Evolutionary conservation across 2,113 vertebrate species (phyloP).

Genomic region (Phyllopteryx taeniolatus): DNA sequence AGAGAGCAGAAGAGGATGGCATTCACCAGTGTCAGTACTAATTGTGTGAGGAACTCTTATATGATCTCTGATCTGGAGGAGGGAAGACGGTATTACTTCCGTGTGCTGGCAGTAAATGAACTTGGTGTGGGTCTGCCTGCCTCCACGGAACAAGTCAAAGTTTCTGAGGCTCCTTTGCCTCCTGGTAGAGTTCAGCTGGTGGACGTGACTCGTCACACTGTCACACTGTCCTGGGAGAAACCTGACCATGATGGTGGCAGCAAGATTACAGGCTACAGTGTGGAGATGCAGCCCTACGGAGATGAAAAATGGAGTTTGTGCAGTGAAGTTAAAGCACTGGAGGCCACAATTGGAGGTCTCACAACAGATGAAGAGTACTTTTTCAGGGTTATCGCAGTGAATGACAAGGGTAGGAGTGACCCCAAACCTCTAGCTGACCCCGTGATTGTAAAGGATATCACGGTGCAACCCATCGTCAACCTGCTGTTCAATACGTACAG

Average conservation of each 20-base stretch:
- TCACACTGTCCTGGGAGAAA: slow-evolving; percentile 93
- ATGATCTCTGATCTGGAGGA: slow-evolving; percentile 88
- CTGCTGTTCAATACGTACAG: slow-evolving; percentile 88
- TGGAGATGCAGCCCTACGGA: slow-evolving; percentile 95
- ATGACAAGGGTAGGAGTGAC: slow-evolving; percentile 97
- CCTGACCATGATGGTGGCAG: slow-evolving; percentile 97
- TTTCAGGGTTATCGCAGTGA: slow-evolving; percentile 89
- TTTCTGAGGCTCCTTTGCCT: slow-evolving; percentile 87
- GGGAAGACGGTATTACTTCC: slow-evolving; percentile 91
- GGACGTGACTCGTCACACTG: slow-evolving; percentile 88
- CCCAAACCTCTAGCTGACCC: slow-evolving; percentile 86
- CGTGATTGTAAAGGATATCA: slow-evolving; percentile 91
- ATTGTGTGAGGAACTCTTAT: slow-evolving; percentile 89
- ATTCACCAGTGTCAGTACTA: slow-evolving; percentile 88
- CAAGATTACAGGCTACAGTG: slow-evolving; percentile 90
- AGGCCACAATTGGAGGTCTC: slow-evolving; percentile 86
- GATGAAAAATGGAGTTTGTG: slow-evolving; percentile 93
- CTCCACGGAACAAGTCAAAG: slow-evolving; percentile 84
- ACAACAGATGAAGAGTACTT: slow-evolving; percentile 89
- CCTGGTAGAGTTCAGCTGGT: slow-evolving; percentile 87
- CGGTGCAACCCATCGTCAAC: slow-evolving; percentile 85
- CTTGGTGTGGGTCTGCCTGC: slow-evolving; percentile 89
- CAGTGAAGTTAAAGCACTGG: slow-evolving; percentile 88
- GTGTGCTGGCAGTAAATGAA: slow-evolving; percentile 93
- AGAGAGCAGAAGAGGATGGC: slow-evolving; percentile 93